Evolutionary conservation across 2,113 vertebrate species (phyloP), one percentile per base, ranked within the genome.

Genomic region (Entomyzon cyanotis): DNA sequence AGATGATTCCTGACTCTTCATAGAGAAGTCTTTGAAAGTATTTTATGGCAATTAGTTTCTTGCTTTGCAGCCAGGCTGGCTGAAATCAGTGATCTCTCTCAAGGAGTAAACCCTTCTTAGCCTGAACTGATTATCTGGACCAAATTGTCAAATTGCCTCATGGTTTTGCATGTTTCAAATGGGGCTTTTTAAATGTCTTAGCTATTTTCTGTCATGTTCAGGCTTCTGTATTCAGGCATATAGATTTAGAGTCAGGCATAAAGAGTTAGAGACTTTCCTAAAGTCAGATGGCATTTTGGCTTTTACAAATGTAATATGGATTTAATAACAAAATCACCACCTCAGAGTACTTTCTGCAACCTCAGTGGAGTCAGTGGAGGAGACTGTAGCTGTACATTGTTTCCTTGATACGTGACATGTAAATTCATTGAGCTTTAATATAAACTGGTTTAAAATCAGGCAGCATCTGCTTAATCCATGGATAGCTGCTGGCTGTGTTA

Each of bases 381-480:
- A 58, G 25, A 7, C 13, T 27, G 49, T 75, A 58, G 28, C 73
- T 78, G 41, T 64, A 4, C 44, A 41, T 64, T 81, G 58, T 64
- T 70, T 58, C 50, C 46, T 31, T 42, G 63, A 47, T 63, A 68
- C 1, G 0, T 49, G 87, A 10, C 75, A 74, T 73, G 80, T 67
- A 69, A 84, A 93, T 95, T 83, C 95, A 96, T 77, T 83, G 87
- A 94, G 78, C 84, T 92, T 95, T 94, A 85, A 49, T 84, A 75
- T 86, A 91, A 96, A 81, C 73, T 92, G 87, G 35, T 90, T 96
- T 95, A 84, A 92, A 96, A 93, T 84, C 93, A 87, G 76, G 76
- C 85, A 90, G 92, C 92, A 96, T 94, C 94, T 93, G 73, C 47
- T 79, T 89, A 49, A 84, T 91, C 95, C 91, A 58, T 70, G 90